Evolutionary conservation across 2,888 invertebrate species (phyloP).

Genomic region (Rosalia funebris): DNA sequence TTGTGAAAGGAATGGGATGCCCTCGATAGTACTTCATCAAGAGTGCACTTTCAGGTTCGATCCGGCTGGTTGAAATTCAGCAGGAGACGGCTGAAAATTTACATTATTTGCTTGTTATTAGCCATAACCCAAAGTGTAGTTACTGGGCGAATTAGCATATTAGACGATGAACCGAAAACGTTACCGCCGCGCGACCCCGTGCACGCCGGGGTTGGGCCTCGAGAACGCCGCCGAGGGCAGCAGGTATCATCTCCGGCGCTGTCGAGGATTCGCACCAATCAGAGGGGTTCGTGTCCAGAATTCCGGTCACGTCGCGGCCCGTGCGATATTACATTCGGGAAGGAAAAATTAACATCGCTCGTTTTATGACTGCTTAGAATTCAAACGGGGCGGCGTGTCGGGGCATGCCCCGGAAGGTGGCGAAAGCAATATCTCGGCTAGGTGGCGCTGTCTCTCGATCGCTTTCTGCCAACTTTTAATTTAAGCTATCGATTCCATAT

Average conservation of each 20-base stretch:
- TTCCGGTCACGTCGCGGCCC: constrained; percentile 53
- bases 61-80: constrained; percentile 40
- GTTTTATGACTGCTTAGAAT: constrained; percentile 65
- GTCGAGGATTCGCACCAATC: constrained; percentile 52
- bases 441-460: constrained; percentile 14
- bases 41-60: constrained; percentile 11
- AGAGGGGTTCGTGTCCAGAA: constrained; percentile 41
- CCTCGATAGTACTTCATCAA: too few species aligned
- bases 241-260: constrained; percentile 48
- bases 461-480: constrained; percentile 55
- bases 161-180: constrained; percentile 52
- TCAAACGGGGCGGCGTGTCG: constrained; percentile 49
- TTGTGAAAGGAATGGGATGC: too few species aligned
- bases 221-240: constrained; percentile 30
- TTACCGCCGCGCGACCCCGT: constrained; percentile 22
- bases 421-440: constrained; percentile 34
- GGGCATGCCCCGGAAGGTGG: constrained; percentile 42
- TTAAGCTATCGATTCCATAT: constrained; percentile 62
- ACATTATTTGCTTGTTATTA: constrained; percentile 54
- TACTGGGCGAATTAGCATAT: constrained; percentile 53
- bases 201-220: constrained; percentile 32
- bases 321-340: constrained; percentile 62
- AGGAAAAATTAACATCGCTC: constrained; percentile 65
- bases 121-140: constrained; percentile 55
- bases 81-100: constrained; percentile 43